Base-by-base conservation (phyloP, 2,888 invertebrate genomes). In the Theristus sp. region DNA sequence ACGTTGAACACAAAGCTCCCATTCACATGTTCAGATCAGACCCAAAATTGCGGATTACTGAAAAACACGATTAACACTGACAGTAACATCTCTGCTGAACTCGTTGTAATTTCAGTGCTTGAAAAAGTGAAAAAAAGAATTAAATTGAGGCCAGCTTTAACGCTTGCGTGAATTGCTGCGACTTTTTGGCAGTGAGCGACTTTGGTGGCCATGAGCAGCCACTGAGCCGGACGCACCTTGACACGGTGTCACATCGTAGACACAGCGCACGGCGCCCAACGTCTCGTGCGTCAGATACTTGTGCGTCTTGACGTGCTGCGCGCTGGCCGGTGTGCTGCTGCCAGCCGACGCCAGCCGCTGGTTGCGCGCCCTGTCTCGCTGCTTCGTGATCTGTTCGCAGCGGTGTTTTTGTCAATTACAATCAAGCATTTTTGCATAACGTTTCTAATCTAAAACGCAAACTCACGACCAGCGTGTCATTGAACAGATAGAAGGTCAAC, bases 401-500 rank as follows among this genome's bases (percentile, higher is more conserved):
- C 10, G 10, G 10, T 13, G 10, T 38, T 38, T 10, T 38, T 38
- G 38, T 20, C 20, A 10, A 38, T 38, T 38, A 38, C 38, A 20
- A 38, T 38, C 38, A 13, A 13, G 20, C 10, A 38, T 20, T 13
- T 38, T 38, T 38, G 38, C 20, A 38, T 38, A 20, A 38, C 38
- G 10, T 20, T 13, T 17, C 38, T 13, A 38, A 38, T 38, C 6
- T 38, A 17, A 38, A 38, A 38, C 17, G 38, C 38, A 38, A 54
- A 28, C 54, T 6, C 13, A 54, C 54, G 10, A 27, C 54, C 20
- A 54, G 3, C 10, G 28, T 86, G 78, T 96, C 94, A 49, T 89
- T 87, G 77, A 96, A 96, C 30, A 96, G 80, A 75, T 91, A 91
- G 66, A 96, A 78, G 66, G 89, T 84, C 64, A 96, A 81, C 66